Base-by-base conservation (phyloP, 1,140 invertebrate genomes). In the Dolichoris vasculosae region DNA sequence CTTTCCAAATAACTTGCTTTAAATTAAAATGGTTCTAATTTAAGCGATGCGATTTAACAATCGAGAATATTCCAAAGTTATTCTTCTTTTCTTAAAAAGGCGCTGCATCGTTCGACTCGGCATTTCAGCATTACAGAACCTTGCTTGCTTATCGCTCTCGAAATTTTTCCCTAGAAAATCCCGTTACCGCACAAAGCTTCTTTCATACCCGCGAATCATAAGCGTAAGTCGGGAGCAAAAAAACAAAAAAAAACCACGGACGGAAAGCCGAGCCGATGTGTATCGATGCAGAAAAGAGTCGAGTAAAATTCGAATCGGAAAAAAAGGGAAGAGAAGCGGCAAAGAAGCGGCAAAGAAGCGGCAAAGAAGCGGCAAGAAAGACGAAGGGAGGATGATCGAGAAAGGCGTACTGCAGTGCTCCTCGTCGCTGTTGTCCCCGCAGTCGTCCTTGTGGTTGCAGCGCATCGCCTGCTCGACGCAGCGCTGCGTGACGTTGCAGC, bases 361-460 rank as follows among this genome's bases (percentile, higher is more conserved):
- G n/a, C n/a, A n/a, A n/a, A n/a, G n/a, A n/a, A n/a, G n/a, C n/a
- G n/a, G 69, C 11, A 20, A 40, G 26, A 20, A 17, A 40, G 40
- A 75, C 30, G 11, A 26, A 40, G 20, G 9, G 73, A 32, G 23
- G 59, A 63, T 69, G 30, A 71, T 35, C n/a, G 85, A 46, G 69
- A n/a, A 48, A 79, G n/a, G 96, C 96, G 95, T 92, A 97, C 96
- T 96, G 95, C 97, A 98, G 83, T 95, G 95, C 87, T 95, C 95
- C 92, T 99, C 98, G 91, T 98, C 98, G 15, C 96, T 97, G 90
- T 97, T 97, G 91, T 98, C 98, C 9, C 95, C 96, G 89, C 97
- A 98, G 90, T 98, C 97, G 90, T 97, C 96, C 89, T 96, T 96
- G 91, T 98, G 97, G 92, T 98, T 97, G 91, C 98, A 98, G 91